These are phyloP conservation scores for Magallana angulata DNA, from an alignment of 1,140 invertebrate genomes.

Conservation along the genomic window DNA sequence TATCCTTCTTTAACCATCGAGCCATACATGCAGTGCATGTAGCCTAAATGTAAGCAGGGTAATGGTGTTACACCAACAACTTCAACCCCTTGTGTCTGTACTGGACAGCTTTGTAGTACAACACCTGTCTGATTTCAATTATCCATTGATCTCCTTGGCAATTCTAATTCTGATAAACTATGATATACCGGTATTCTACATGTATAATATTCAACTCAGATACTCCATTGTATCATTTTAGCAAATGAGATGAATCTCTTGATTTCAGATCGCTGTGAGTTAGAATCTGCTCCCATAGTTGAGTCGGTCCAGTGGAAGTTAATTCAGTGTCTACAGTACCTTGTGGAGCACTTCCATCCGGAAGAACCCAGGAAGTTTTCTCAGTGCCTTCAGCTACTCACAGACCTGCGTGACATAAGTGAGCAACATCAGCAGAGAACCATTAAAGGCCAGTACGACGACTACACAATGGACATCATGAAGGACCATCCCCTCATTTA, in stretches of 20 bases:
- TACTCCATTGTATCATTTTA: too few relatives aligned
- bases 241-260: conserved; percentile 42
- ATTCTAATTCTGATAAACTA: too few relatives aligned
- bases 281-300: not conserved
- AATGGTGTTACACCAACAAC: too few relatives aligned
- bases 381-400: conserved; percentile 20
- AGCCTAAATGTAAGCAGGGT: too few relatives aligned
- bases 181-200: too few relatives aligned
- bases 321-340: conserved; percentile 3
- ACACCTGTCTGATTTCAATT: too few relatives aligned
- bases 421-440: not conserved
- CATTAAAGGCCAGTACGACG: not conserved
- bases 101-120: too few relatives aligned
- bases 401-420: not conserved
- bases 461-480: not conserved
- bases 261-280: conserved; percentile 35
- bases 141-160: too few relatives aligned
- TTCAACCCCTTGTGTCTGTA: too few relatives aligned
- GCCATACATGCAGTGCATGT: too few relatives aligned
- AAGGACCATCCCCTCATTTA: not conserved
- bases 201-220: too few relatives aligned
- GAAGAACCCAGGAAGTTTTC: conserved; percentile 18
- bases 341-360: not conserved
- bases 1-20: too few relatives aligned
- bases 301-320: conserved; percentile 23